Evolutionary conservation across 2,113 vertebrate genomes (phyloP).

Genomic region (Cygnus buccinator): DNA sequence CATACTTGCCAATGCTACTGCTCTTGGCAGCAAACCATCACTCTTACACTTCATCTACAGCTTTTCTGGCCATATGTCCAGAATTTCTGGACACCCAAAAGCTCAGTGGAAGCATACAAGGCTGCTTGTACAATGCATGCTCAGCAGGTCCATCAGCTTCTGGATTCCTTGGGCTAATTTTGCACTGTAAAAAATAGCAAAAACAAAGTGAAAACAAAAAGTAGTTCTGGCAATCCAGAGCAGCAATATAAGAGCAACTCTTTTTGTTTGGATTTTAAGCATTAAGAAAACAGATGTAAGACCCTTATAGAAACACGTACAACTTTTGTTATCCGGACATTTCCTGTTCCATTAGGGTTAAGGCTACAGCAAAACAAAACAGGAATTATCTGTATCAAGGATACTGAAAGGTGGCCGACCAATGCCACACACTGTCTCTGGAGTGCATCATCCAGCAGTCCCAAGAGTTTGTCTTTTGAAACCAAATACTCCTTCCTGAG

Average conservation of each 20-base stretch:
- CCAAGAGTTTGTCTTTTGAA: background rate
- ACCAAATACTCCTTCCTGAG: rapidly evolving
- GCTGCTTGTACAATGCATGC: rapidly evolving
- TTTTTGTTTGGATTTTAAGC: background rate
- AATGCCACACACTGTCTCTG: rapidly evolving
- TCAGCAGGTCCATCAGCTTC: background rate
- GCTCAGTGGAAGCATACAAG: no score
- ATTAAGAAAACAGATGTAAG: background rate
- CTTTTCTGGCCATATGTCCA: background rate
- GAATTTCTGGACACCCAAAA: background rate
- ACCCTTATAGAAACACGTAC: background rate
- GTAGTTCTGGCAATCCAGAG: background rate
- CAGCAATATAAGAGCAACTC: background rate
- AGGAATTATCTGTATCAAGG: background rate
- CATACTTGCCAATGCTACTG: background rate
- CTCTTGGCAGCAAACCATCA: background rate
- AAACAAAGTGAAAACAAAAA: background rate
- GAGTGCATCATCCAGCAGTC: background rate
- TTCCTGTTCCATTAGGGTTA: background rate
- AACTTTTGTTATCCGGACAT: background rate
- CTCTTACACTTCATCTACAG: background rate
- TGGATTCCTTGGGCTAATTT: background rate
- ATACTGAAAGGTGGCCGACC: background rate
- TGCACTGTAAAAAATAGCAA: no score
- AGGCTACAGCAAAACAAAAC: background rate